A percentile compares a stretch with the other conserved stretches of the same genome.
Evolutionary conservation across 2,113 vertebrate species (phyloP).

Genomic region (Odobenus rosmarus): DNA sequence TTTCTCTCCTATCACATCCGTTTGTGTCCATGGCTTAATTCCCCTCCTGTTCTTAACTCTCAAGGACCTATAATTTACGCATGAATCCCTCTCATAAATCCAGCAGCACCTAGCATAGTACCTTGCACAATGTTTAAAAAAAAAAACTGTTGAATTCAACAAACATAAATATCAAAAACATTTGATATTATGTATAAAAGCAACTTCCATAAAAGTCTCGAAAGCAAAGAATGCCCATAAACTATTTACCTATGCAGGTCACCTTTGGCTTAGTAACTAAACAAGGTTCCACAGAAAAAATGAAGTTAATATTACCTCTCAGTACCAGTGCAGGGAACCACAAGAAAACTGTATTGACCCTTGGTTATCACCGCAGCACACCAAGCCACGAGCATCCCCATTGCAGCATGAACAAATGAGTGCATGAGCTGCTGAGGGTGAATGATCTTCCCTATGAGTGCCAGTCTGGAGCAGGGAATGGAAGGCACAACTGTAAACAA

Average conservation of each 20-base stretch:
- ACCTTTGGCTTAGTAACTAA: slow-evolving; percentile 31
- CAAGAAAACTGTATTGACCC: slow-evolving; percentile 89
- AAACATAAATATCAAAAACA: slow-evolving; percentile 42
- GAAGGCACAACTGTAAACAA: slow-evolving; percentile 91
- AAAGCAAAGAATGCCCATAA: slow-evolving; percentile 1
- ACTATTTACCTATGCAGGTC: neutral
- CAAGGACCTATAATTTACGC: neutral
- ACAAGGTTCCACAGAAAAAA: neutral
- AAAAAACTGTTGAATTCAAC: neutral
- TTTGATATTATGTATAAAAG: neutral
- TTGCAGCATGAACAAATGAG: slow-evolving; percentile 89
- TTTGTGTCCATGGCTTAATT: neutral
- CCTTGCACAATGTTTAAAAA: neutral
- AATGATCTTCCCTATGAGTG: slow-evolving; percentile 92
- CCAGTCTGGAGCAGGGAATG: slow-evolving; percentile 94
- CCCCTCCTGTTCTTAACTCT: neutral
- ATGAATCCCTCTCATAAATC: slow-evolving; percentile 38
- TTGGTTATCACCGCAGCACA: slow-evolving; percentile 91
- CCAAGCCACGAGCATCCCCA: slow-evolving; percentile 94
- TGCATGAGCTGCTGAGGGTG: slow-evolving; percentile 94
- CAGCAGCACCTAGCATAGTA: neutral
- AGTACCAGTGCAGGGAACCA: slow-evolving; percentile 83
- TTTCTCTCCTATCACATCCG: neutral
- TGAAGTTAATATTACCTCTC: slow-evolving; percentile 86
- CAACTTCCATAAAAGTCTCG: neutral